Conservation (phyloP, 2,797 vertebrate species). For the Echeneis naucrates region DNA sequence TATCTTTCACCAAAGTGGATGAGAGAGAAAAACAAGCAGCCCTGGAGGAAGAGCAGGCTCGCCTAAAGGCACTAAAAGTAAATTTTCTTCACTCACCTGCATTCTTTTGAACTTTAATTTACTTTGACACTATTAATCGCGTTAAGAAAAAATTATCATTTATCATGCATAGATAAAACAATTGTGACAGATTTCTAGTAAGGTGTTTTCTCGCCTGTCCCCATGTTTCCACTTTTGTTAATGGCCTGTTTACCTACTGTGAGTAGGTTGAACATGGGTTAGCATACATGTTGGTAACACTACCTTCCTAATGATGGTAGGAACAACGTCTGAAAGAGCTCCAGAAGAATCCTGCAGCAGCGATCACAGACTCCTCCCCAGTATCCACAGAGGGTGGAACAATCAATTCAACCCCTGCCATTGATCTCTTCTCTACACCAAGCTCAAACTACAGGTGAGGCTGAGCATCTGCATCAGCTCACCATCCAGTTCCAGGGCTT, state of each 20-base stretch:
- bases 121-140: too few relatives aligned
- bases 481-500: not conserved
- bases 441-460: conserved; percentile 91
- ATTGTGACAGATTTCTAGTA: too few relatives aligned
- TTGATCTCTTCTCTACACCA: conserved; percentile 94
- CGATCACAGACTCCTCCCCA: conserved; percentile 92
- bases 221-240: not conserved
- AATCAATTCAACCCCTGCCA: conserved; percentile 89
- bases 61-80: conserved; percentile 95
- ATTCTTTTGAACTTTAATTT: conserved; percentile 38
- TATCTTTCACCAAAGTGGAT: conserved; percentile 95
- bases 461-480: not conserved
- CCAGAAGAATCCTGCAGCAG: conserved; percentile 90
- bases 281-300: conserved; percentile 5
- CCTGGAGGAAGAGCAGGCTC: conserved; percentile 93
- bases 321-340: conserved; percentile 96
- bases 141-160: too few relatives aligned
- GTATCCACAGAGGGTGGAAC: conserved; percentile 87
- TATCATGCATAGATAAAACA: too few relatives aligned
- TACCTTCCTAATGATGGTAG: conserved; percentile 64
- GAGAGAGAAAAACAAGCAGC: conserved; percentile 97
- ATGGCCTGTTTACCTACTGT: not conserved
- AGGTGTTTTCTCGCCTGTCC: too few relatives aligned
- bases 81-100: conserved; percentile 29
- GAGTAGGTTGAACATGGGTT: not conserved